Base-by-base conservation (phyloP, 2,888 invertebrate genomes). In the Lagria hirta region DNA sequence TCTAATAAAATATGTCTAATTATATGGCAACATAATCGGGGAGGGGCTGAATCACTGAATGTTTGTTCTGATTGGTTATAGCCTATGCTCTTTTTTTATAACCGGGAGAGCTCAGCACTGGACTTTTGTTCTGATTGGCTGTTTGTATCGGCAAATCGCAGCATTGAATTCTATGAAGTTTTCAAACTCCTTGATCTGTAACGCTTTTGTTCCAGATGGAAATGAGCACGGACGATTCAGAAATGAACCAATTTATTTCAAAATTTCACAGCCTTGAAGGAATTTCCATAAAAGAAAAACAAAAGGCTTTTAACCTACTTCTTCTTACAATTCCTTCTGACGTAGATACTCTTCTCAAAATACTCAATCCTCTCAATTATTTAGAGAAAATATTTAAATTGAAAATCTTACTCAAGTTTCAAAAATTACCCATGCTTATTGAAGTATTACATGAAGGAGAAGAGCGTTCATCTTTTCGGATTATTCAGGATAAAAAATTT, bases 401-500 rank as follows among this genome's bases (percentile, higher is more conserved):
- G 2, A 15, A 38, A 17, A 11, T 51, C 24, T 15, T 48, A 2
- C 20, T 50, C 8, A 15, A 27, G 12, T 40, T 48, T 5, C 27
- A 37, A 17, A 16, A 20, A 1, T n/a, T 37, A 10, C 23, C 20
- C 3, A 41, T 45, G 13, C 26, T 48, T 8, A 20, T 48, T 10
- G 18, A 27, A 16, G 5, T 45, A 18, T 41, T 51, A 10, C 18
- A 33, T 13, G 14, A 11, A 13, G 48, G 37, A 26, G 20, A 51
- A 11, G 48, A 51, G 38, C 16, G 7, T 8, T 20, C 45, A 7
- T 28, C 42, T 1, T 30, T 38, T 4, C 22, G 20, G 12, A 7
- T 48, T 6, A 28, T 43, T 23, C 44, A 43, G 18, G 34, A 48
- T 18, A 29, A n/a, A 13, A 45, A 38, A 45, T 48, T 51, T 34